These are phyloP conservation scores for Autographa gamma DNA, from an alignment of 2,888 invertebrate genomes.

Conservation along the genomic window DNA sequence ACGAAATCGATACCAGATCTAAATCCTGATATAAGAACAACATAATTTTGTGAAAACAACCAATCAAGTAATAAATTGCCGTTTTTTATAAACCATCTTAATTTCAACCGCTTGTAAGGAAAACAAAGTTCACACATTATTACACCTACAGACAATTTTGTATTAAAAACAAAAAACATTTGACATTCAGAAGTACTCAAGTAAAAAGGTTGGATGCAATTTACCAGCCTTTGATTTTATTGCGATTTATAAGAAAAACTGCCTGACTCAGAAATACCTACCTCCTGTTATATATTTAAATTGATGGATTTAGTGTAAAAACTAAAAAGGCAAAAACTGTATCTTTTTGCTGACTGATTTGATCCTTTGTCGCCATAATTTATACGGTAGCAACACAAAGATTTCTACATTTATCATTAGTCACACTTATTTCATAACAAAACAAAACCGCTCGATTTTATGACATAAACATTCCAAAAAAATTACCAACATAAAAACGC, in stretches of 20 bases:
- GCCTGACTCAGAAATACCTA: constrained; percentile 8
- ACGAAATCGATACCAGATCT: neutral
- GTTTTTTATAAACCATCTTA: constrained; percentile 28
- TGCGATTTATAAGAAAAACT: constrained; percentile 11
- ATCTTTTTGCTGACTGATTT: constrained; percentile 5
- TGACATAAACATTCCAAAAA: neutral
- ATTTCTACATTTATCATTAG: neutral
- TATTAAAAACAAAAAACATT: constrained; percentile 34
- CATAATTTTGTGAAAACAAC: constrained; percentile 1
- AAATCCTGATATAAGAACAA: neutral
- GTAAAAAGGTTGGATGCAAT: constrained; percentile 33
- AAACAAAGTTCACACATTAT: constrained; percentile 25
- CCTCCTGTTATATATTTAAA: constrained; percentile 8
- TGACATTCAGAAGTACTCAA: constrained; percentile 40
- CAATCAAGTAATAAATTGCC: constrained; percentile 22
- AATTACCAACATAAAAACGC: neutral
- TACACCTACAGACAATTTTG: constrained; percentile 32
- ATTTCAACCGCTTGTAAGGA: constrained; percentile 35
- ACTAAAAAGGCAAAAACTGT: neutral
- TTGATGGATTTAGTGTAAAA: neutral
- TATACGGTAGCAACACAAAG: neutral
- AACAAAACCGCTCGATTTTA: neutral
- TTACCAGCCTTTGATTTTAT: constrained; percentile 23
- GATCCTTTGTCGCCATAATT: neutral
- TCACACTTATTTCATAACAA: neutral